Evolutionary conservation across 1,140 invertebrate genomes (phyloP).

Genomic region (Mizuhopecten yessoensis): DNA sequence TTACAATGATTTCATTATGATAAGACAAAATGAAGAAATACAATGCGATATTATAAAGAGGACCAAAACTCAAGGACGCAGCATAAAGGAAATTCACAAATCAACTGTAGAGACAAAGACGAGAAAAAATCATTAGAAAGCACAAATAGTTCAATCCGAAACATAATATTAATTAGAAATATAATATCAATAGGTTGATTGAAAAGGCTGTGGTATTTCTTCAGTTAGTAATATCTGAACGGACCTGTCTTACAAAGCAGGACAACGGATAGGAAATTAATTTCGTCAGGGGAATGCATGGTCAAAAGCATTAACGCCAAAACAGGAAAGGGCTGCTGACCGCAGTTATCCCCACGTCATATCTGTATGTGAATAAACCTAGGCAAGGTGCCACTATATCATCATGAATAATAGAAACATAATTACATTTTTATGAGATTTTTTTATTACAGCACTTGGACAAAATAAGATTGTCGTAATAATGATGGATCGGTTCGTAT

Average conservation of each 20-base stretch:
- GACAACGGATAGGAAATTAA: not conserved
- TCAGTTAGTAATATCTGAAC: too few species aligned
- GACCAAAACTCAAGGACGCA: too few species aligned
- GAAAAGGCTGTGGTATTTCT: too few species aligned
- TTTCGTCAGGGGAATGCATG: not conserved
- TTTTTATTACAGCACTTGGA: not conserved
- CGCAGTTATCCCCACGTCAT: not conserved
- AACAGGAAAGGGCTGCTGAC: not conserved
- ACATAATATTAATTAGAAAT: too few species aligned
- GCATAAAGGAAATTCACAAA: too few species aligned
- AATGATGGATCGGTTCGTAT: not conserved
- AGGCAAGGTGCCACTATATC: not conserved
- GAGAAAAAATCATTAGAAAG: too few species aligned
- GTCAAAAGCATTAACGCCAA: not conserved
- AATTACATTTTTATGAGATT: not conserved
- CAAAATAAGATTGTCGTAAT: not conserved
- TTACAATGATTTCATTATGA: too few species aligned
- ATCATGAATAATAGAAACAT: constrained; percentile 3
- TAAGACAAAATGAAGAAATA: too few species aligned
- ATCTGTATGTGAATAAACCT: not conserved
- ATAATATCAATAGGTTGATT: too few species aligned
- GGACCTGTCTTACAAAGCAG: not conserved
- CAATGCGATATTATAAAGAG: too few species aligned
- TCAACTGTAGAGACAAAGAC: too few species aligned
- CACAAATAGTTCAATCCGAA: too few species aligned